A percentile compares a stretch with the other conserved stretches of the same genome.
These are phyloP conservation scores for Bovichtus variegatus DNA, from an alignment of 2,797 vertebrate species.

Conservation along the genomic window DNA sequence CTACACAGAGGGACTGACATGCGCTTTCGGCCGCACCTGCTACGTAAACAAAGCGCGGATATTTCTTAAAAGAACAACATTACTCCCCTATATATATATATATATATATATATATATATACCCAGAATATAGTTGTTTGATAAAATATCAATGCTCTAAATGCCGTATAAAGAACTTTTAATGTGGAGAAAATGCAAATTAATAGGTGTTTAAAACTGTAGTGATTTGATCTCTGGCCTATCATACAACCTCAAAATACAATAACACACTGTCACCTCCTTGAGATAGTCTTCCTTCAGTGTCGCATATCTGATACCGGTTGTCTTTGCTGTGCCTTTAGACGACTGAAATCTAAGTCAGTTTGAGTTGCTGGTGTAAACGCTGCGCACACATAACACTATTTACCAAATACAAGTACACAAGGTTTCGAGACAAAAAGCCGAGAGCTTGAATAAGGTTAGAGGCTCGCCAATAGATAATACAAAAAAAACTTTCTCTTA, in stretches of 20 bases:
- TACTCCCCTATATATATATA: too few relatives aligned
- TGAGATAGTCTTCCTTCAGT: slow-evolving; percentile 1
- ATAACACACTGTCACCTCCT: neutral
- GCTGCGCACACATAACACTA: slow-evolving; percentile 22
- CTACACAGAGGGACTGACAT: too few relatives aligned
- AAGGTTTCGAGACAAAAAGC: slow-evolving; percentile 11
- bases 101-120: too few relatives aligned
- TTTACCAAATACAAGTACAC: slow-evolving; percentile 46
- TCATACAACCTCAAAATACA: slow-evolving; percentile 8
- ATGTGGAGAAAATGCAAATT: neutral
- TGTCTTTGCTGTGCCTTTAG: slow-evolving; percentile 49
- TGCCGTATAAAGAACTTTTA: too few relatives aligned
- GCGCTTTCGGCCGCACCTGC: too few relatives aligned
- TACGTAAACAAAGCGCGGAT: too few relatives aligned
- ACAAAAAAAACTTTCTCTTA: slow-evolving; percentile 7
- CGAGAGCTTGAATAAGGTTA: slow-evolving; percentile 20
- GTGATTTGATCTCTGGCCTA: neutral
- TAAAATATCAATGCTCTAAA: too few relatives aligned
- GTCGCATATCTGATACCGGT: slow-evolving; percentile 44
- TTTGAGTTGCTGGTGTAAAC: slow-evolving; percentile 66
- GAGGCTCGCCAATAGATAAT: neutral
- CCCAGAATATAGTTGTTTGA: too few relatives aligned
- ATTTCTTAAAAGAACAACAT: too few relatives aligned
- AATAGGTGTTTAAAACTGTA: neutral
- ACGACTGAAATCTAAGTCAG: slow-evolving; percentile 60